phyloP scores from a whole-genome alignment of 2,113 vertebrate species.

The Anolis sagrei region DNA sequence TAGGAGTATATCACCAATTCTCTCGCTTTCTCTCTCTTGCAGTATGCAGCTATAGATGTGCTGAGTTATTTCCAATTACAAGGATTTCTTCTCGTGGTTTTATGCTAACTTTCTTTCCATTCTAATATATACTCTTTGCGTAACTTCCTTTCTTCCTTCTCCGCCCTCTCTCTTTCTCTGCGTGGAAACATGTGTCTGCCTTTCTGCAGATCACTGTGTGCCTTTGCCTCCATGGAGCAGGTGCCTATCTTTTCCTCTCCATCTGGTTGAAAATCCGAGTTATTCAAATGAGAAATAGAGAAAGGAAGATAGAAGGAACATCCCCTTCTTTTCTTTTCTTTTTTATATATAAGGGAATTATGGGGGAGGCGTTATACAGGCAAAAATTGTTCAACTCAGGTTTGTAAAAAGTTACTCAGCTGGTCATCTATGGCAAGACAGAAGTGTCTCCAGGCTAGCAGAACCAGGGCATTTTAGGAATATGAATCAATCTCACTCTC shows the following conservation, averaged over 20 bases:
- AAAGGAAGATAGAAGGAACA: neutral
- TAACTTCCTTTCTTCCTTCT: neutral
- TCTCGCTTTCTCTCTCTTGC: neutral
- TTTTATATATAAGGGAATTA: neutral
- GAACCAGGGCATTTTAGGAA: neutral
- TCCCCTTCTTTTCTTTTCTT: neutral
- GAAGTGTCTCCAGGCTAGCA: neutral
- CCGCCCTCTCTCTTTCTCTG: neutral
- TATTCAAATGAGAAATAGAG: constrained; percentile 23
- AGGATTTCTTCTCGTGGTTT: neutral
- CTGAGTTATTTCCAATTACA: neutral
- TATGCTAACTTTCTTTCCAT: neutral
- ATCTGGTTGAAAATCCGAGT: constrained; percentile 31
- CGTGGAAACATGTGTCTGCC: constrained; percentile 32
- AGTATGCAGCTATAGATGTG: neutral
- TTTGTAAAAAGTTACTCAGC: neutral
- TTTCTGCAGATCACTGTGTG: constrained; percentile 40
- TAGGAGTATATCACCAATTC: neutral
- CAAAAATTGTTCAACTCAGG: neutral
- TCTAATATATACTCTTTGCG: neutral
- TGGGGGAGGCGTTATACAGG: neutral
- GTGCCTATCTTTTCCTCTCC: constrained; percentile 40
- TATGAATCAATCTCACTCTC: too few species aligned
- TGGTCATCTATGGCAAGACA: neutral
- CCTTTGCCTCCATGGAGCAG: constrained; percentile 30